Conservation (phyloP, 2,797 vertebrate genomes). For the Neoniphon sammara region DNA sequence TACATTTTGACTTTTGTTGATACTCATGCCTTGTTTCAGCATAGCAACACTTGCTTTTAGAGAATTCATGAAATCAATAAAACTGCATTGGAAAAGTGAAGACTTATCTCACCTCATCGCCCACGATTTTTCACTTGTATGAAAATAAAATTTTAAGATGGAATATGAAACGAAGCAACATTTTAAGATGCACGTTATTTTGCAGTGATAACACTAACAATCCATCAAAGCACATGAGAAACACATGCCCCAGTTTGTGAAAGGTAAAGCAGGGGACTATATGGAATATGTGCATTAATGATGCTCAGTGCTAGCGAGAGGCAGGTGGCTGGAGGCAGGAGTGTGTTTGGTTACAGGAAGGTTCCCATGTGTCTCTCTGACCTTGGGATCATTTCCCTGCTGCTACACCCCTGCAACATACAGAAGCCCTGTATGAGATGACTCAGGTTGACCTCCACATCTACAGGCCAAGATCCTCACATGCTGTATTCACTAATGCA, state of each 20-base stretch:
- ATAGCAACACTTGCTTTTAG: too few relatives aligned
- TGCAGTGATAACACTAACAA: too few relatives aligned
- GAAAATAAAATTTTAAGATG: too few relatives aligned
- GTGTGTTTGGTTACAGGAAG: slow-evolving; percentile 56
- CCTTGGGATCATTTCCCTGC: slow-evolving; percentile 66
- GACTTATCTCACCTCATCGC: too few relatives aligned
- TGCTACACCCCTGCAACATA: slow-evolving; percentile 55
- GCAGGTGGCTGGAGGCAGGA: slow-evolving; percentile 60
- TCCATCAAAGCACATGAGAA: background rate
- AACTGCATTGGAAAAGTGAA: too few relatives aligned
- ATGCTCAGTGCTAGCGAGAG: slow-evolving; percentile 14
- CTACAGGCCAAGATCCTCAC: slow-evolving; percentile 17
- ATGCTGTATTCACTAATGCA: background rate
- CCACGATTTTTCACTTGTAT: too few relatives aligned
- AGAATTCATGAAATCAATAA: too few relatives aligned
- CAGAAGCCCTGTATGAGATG: slow-evolving; percentile 57
- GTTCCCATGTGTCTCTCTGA: slow-evolving; percentile 69
- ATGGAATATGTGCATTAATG: slow-evolving; percentile 4
- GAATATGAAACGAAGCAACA: too few relatives aligned
- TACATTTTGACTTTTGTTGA: too few relatives aligned
- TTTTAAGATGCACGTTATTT: background rate
- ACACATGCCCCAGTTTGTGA: background rate
- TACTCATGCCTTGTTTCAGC: too few relatives aligned
- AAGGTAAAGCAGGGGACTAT: background rate
- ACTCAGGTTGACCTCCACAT: slow-evolving; percentile 59